phyloP scores from a whole-genome alignment of 2,888 invertebrate genomes.

The Rutpela maculata region DNA sequence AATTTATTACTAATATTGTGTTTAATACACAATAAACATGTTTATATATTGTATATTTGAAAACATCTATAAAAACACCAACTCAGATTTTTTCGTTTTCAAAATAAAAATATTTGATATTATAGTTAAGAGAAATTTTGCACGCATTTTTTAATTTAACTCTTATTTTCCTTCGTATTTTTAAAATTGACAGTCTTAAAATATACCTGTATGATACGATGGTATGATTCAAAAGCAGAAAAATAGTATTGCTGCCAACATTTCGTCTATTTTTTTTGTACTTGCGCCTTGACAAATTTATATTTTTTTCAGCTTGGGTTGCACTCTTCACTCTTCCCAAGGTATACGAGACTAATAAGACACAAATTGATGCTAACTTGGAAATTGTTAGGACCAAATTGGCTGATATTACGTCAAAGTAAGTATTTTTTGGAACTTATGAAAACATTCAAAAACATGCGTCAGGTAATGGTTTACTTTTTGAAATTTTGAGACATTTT shows the following conservation, averaged over 20 bases:
- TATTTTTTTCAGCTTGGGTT: constrained; percentile 85
- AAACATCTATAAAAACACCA: no score
- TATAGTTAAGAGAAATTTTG: no score
- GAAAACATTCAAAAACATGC: background rate
- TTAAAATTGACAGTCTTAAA: background rate
- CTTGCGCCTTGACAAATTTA: background rate
- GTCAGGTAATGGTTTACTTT: background rate
- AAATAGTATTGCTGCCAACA: background rate
- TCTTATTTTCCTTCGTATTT: background rate
- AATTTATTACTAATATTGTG: no score
- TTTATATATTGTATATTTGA: no score
- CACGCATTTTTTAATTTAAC: constrained; percentile 9
- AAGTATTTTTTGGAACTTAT: constrained; percentile 71
- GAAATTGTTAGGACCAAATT: constrained; percentile 91
- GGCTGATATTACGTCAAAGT: constrained; percentile 93
- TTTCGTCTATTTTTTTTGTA: background rate
- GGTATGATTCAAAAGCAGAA: background rate
- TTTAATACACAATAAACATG: no score
- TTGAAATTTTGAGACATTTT: background rate
- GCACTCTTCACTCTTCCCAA: constrained; percentile 96
- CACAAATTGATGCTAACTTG: constrained; percentile 93
- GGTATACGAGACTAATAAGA: constrained; percentile 96
- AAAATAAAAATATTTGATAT: no score
- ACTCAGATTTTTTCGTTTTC: no score
- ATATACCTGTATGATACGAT: background rate